phyloP scores from a whole-genome alignment of 2,888 invertebrate genomes.

The Oscheius onirici region DNA sequence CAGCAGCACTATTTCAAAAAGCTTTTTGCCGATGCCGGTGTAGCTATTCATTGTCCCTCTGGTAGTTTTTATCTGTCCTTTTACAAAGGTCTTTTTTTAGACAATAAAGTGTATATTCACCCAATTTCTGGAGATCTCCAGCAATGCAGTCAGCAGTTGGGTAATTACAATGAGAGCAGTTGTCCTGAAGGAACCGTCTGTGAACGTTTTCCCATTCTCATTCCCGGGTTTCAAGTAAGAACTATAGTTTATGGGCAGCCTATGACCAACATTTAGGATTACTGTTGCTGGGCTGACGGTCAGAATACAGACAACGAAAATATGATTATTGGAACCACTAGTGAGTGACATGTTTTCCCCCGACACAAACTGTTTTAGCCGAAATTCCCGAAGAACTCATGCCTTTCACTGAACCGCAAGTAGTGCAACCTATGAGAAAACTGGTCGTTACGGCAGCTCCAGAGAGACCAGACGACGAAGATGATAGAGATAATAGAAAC shows the following conservation, averaged over 20 bases:
- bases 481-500: slow-evolving; percentile 23
- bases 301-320: slow-evolving; percentile 37
- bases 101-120: slow-evolving; percentile 57
- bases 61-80: slow-evolving; percentile 30
- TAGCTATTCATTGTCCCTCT: slow-evolving; percentile 57
- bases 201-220: slow-evolving; percentile 59
- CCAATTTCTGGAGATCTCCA: slow-evolving; percentile 61
- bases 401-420: slow-evolving; percentile 18
- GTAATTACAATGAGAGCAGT: slow-evolving; percentile 59
- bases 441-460: slow-evolving; percentile 19
- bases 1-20: slow-evolving; percentile 40
- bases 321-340: slow-evolving; percentile 37
- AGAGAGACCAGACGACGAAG: slow-evolving; percentile 34
- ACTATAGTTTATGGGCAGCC: no score
- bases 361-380: slow-evolving; percentile 6
- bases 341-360: slow-evolving; percentile 7
- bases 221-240: slow-evolving; percentile 59
- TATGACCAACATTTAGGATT: slow-evolving; percentile 54
- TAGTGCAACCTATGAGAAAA: slow-evolving; percentile 18
- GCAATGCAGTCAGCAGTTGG: slow-evolving; percentile 58
- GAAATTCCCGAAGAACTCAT: slow-evolving; percentile 27
- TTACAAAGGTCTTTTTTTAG: no score
- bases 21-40: slow-evolving; percentile 53
- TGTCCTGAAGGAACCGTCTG: slow-evolving; percentile 63
- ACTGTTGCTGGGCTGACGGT: slow-evolving; percentile 58